These are phyloP conservation scores for Pachypanchax playfairii DNA, from an alignment of 2,113 vertebrate species.

Conservation along the genomic window DNA sequence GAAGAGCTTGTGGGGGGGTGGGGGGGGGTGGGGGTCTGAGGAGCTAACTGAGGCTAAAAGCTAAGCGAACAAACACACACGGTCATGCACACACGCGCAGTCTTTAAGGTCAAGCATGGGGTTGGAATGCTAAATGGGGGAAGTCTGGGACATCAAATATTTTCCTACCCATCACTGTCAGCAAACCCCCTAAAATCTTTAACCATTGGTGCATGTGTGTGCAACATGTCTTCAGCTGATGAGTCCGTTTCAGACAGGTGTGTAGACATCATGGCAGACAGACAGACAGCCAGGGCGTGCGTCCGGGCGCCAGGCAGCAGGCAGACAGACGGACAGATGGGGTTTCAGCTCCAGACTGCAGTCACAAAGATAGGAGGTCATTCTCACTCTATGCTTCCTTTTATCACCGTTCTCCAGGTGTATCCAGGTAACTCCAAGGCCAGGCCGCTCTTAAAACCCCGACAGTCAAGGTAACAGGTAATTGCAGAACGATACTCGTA, in stretches of 20 bases:
- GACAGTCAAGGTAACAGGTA: conserved; percentile 85
- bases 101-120: conserved; percentile 78
- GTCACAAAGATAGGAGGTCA: conserved; percentile 51
- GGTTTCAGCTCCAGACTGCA: conserved; percentile 25
- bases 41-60: conserved; percentile 74
- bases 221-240: conserved; percentile 42
- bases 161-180: conserved; percentile 77
- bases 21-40: conserved; percentile 38
- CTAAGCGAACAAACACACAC: conserved; percentile 70
- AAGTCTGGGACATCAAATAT: conserved; percentile 76
- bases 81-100: conserved; percentile 41
- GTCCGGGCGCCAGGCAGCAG: conserved; percentile 51
- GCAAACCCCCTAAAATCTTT: conserved; percentile 65
- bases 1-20: conserved; percentile 22
- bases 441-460: conserved; percentile 80
- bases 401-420: conserved; percentile 82
- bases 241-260: conserved; percentile 39
- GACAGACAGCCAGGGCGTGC: conserved; percentile 18
- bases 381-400: conserved; percentile 52
- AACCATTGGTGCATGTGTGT: conserved; percentile 8
- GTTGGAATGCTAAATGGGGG: conserved; percentile 77
- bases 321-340: conserved; percentile 62
- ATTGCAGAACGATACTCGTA: conserved; percentile 79
- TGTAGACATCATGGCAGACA: conserved; percentile 36
- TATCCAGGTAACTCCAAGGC: conserved; percentile 89